phyloP scores from a whole-genome alignment of 1,140 invertebrate species.

The Hyphantria cunea region DNA sequence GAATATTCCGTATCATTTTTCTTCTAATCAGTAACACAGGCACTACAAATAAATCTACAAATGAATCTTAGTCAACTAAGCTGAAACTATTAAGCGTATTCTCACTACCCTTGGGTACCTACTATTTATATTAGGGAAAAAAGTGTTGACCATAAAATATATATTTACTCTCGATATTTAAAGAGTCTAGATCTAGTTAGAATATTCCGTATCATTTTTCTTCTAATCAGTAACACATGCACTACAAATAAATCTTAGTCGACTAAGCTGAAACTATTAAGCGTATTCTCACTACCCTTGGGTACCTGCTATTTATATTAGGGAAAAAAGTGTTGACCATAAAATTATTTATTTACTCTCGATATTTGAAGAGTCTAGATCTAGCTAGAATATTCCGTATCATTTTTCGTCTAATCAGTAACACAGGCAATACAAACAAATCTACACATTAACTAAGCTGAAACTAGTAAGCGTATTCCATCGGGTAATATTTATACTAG shows the following conservation, averaged over 20 bases:
- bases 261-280: conserved; percentile 9
- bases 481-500: conserved; percentile 34
- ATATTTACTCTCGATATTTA: too few relatives aligned
- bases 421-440: neutral
- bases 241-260: neutral
- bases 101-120: conserved; percentile 14
- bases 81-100: conserved; percentile 16
- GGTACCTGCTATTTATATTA: conserved; percentile 36
- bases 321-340: too few relatives aligned
- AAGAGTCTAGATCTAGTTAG: too few relatives aligned
- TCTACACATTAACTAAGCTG: neutral
- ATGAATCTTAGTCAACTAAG: neutral
- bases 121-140: conserved; percentile 37
- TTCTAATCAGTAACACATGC: too few relatives aligned
- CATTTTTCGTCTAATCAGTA: too few relatives aligned
- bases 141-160: too few relatives aligned
- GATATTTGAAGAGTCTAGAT: too few relatives aligned
- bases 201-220: too few relatives aligned
- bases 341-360: too few relatives aligned
- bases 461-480: conserved; percentile 18
- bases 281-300: conserved; percentile 17
- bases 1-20: too few relatives aligned
- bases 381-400: too few relatives aligned
- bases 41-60: conserved; percentile 2
- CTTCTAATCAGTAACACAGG: too few relatives aligned